A percentile compares a stretch with the other conserved stretches of the same genome.
These are phyloP conservation scores for Spodoptera picta DNA, from an alignment of 2,888 invertebrate species.

Conservation along the genomic window DNA sequence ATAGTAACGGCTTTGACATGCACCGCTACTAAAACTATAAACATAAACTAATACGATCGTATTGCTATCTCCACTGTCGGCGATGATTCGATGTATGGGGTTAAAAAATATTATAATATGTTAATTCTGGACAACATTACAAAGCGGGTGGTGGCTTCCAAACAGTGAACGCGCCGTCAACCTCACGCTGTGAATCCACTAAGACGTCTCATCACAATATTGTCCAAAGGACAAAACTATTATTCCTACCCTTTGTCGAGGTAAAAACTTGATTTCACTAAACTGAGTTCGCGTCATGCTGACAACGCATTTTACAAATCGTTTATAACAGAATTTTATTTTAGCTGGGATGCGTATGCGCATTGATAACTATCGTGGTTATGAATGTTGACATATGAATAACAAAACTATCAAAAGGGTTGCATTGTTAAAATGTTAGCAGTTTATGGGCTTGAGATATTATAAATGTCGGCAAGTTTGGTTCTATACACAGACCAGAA, in stretches of 20 bases:
- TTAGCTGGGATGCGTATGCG: slow-evolving; percentile 70
- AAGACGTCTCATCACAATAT: slow-evolving; percentile 82
- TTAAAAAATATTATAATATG: slow-evolving; percentile 81
- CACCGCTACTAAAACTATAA: slow-evolving; percentile 64
- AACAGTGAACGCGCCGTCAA: slow-evolving; percentile 75
- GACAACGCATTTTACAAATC: slow-evolving; percentile 85
- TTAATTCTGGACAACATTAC: slow-evolving; percentile 72
- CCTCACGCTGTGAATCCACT: slow-evolving; percentile 81
- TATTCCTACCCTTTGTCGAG: slow-evolving; percentile 69
- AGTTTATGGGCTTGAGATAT: slow-evolving; percentile 77
- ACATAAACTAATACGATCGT: slow-evolving; percentile 69
- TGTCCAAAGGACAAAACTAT: slow-evolving; percentile 80
- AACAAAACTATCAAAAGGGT: slow-evolving; percentile 71
- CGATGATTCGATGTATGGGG: slow-evolving; percentile 71
- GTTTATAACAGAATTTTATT: slow-evolving; percentile 83
- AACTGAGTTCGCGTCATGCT: slow-evolving; percentile 81
- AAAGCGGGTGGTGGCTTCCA: slow-evolving; percentile 80
- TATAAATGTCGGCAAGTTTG: slow-evolving; percentile 17
- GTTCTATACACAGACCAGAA: not conserved
- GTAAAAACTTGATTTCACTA: slow-evolving; percentile 74
- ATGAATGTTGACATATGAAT: slow-evolving; percentile 79
- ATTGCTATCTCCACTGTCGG: slow-evolving; percentile 62
- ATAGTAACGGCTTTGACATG: slow-evolving; percentile 64
- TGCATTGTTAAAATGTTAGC: slow-evolving; percentile 72
- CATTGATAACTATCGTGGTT: slow-evolving; percentile 79